These are phyloP conservation scores for Euthynnus affinis DNA, from an alignment of 2,797 vertebrate genomes.

Conservation along the genomic window DNA sequence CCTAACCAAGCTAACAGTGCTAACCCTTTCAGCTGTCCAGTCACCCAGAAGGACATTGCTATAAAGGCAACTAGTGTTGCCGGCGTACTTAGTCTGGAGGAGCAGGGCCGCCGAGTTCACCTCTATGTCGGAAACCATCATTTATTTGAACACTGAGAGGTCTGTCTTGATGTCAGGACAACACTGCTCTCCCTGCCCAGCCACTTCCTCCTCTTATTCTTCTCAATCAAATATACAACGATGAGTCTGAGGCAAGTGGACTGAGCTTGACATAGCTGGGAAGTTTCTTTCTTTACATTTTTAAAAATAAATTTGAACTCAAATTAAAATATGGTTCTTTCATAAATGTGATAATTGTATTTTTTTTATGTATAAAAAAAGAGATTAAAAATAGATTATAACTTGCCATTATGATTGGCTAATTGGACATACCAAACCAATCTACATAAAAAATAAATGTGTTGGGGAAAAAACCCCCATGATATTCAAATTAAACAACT, in stretches of 20 bases:
- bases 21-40: conserved; percentile 81
- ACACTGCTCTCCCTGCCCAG: conserved; percentile 72
- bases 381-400: not conserved
- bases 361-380: not conserved
- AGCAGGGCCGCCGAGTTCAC: conserved; percentile 66
- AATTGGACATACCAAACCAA: not conserved
- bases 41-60: conserved; percentile 83
- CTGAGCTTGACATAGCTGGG: not conserved
- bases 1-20: conserved; percentile 73
- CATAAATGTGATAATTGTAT: not conserved
- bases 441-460: not conserved
- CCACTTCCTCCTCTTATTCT: conserved; percentile 63
- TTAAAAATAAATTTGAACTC: not conserved
- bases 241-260: not conserved
- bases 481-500: conserved; percentile 11
- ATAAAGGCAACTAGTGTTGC: conserved; percentile 68
- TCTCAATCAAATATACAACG: conserved; percentile 45
- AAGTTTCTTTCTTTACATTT: not conserved
- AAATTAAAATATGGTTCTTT: not conserved
- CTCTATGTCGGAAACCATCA: conserved; percentile 77
- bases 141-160: conserved; percentile 78
- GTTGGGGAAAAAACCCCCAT: not conserved
- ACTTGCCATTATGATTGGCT: not conserved
- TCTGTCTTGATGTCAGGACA: conserved; percentile 72
- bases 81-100: conserved; percentile 63